Evolutionary conservation across 2,797 vertebrate species (phyloP), one percentile per base, ranked within the genome.

Genomic region (Spheniscus humboldti): DNA sequence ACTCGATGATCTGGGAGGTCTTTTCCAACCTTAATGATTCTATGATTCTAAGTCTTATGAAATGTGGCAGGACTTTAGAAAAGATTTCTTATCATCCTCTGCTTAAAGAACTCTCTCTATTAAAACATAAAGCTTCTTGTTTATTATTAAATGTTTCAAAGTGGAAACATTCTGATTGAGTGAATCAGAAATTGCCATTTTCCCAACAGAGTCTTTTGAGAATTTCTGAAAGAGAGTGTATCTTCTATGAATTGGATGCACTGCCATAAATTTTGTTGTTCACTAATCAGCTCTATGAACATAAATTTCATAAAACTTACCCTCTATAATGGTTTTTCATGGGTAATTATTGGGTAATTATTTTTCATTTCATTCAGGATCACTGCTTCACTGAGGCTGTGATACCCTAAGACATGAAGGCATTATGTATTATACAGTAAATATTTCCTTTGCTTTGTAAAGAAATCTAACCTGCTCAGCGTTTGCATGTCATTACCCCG

Each of bases 381-480:
- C 57, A 25, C 77, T 87, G 79, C 76, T 68, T 83, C 41, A 33
- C 53, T 92, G 85, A 47, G 53, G 39, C 66, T 80, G 47, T 77
- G 88, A 43, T 74, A 66, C 20, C 47, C 64, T 48, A 17, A 67
- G 71, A 57, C 11, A 30, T 3, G 23, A 64, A 73, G 72, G 16
- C 57, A 73, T 31, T 48, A 33, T 66, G 53, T 43, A 16, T 86
- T 92, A 37, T 15, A 45, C 55, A 47, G 16, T 45, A 88, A 81
- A 86, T 48, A 78, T 71, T 73, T 78, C 62, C 76, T 75, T 64
- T 88, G 59, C 91, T 88, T 78, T 30, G 22, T 55, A 30, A 74
- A 82, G 78, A 93, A 85, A 92, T 91, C 73, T 84, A 83, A 86
- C 9, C 47, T 84, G 87, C 75, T 95, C 68, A 92, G 74, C 18